Percentiles rank a stretch among this genome's conserved stretches.
phyloP scores from a whole-genome alignment of 2,888 invertebrate species.

The Dasysyrphus albostriatus region DNA sequence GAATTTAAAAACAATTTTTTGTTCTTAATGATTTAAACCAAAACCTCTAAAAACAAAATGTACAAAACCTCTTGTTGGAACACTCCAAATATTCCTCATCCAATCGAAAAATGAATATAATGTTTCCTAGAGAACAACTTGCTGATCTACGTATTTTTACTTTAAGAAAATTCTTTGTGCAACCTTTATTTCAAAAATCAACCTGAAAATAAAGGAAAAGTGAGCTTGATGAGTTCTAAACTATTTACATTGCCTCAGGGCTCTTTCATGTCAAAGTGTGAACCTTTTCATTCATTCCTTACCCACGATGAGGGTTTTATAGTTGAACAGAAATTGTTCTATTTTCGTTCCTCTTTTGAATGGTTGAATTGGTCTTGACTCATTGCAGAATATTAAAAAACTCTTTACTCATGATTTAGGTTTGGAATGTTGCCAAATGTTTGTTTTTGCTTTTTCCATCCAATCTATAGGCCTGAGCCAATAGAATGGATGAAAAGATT shows the following conservation, averaged over 20 bases:
- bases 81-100: too few relatives aligned
- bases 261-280: not conserved
- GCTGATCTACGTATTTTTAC: too few relatives aligned
- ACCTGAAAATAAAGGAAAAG: not conserved
- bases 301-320: not conserved
- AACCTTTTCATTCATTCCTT: not conserved
- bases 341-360: conserved; percentile 25
- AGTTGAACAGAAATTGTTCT: conserved; percentile 18
- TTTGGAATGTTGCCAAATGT: conserved; percentile 69
- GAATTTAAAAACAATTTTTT: too few relatives aligned
- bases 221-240: not conserved
- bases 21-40: too few relatives aligned
- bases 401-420: conserved; percentile 65
- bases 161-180: too few relatives aligned
- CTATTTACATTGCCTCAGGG: not conserved
- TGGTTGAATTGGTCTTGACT: conserved; percentile 65
- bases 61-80: too few relatives aligned
- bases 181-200: too few relatives aligned
- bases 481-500: conserved; percentile 28
- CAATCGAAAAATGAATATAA: too few relatives aligned
- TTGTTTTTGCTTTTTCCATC: conserved; percentile 14
- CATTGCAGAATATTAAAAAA: conserved; percentile 72
- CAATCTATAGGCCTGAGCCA: conserved; percentile 15
- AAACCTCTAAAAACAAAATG: too few relatives aligned
- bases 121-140: too few relatives aligned